These are phyloP conservation scores for Liparis tanakae DNA, from an alignment of 2,797 vertebrate species.

Conservation along the genomic window DNA sequence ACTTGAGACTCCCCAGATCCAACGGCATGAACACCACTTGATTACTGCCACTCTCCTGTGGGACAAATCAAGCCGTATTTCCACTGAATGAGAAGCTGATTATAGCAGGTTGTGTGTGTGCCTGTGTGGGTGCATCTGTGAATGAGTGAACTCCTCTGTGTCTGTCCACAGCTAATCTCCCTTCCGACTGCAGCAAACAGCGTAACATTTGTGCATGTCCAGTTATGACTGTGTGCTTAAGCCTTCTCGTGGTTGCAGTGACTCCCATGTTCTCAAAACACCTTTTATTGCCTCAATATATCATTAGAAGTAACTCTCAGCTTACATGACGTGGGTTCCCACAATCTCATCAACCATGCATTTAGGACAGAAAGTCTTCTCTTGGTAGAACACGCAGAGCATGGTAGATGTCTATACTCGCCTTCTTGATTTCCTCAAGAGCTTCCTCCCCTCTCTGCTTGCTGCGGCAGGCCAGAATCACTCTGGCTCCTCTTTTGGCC, in stretches of 20 bases:
- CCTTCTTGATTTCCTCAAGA: constrained; percentile 81
- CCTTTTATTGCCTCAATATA: no score
- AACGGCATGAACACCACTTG: constrained; percentile 90
- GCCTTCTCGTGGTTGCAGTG: no score
- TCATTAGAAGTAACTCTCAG: background rate
- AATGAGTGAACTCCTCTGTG: background rate
- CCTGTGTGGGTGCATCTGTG: background rate
- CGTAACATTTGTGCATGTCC: background rate
- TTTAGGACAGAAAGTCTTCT: background rate
- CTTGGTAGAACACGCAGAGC: background rate
- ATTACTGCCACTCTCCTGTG: constrained; percentile 87
- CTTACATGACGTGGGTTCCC: background rate
- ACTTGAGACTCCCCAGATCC: constrained; percentile 88
- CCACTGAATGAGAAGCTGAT: background rate
- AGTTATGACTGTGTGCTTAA: no score
- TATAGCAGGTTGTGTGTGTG: background rate
- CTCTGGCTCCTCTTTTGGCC: constrained; percentile 86
- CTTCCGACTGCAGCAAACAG: background rate
- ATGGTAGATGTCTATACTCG: constrained; percentile 44
- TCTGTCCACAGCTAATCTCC: background rate
- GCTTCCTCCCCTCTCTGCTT: constrained; percentile 79
- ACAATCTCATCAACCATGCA: background rate
- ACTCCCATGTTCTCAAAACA: no score
- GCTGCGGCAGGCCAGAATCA: constrained; percentile 86
- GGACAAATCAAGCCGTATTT: background rate